A percentile compares a stretch with the other conserved stretches of the same genome.
These are phyloP conservation scores for Diorhabda carinulata DNA, from an alignment of 1,140 invertebrate species.

Conservation along the genomic window DNA sequence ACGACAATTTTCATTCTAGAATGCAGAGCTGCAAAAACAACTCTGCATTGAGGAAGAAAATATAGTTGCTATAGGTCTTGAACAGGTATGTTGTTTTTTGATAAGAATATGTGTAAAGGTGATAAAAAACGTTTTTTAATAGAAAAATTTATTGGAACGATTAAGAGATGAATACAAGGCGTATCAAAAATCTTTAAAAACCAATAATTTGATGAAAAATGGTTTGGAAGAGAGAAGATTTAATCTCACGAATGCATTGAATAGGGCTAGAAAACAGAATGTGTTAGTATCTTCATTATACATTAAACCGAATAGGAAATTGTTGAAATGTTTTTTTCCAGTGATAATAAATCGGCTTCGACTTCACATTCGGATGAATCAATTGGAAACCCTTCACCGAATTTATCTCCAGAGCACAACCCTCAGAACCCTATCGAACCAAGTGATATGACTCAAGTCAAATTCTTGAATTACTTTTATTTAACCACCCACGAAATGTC, in stretches of 20 bases:
- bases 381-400: slow-evolving; percentile 27
- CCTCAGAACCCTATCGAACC: slow-evolving; percentile 34
- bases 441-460: slow-evolving; percentile 37
- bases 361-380: slow-evolving; percentile 41
- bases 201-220: slow-evolving; percentile 31
- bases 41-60: slow-evolving; percentile 54
- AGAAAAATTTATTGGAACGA: slow-evolving; percentile 41
- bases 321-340: slow-evolving; percentile 17
- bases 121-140: slow-evolving; percentile 21
- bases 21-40: slow-evolving; percentile 47
- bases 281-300: slow-evolving; percentile 37
- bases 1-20: slow-evolving; percentile 5
- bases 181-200: slow-evolving; percentile 37
- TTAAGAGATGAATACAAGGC: slow-evolving; percentile 41
- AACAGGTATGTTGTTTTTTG: slow-evolving; percentile 49
- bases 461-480: slow-evolving; percentile 48
- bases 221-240: slow-evolving; percentile 40
- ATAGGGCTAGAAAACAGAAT: slow-evolving; percentile 43
- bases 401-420: slow-evolving; percentile 34
- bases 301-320: neutral
- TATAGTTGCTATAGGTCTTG: slow-evolving; percentile 52
- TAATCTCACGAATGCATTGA: slow-evolving; percentile 39
- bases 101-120: neutral
- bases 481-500: slow-evolving; percentile 49
- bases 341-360: slow-evolving; percentile 26